Conservation (phyloP, 2,113 vertebrate species). For the Zapornia atra region DNA sequence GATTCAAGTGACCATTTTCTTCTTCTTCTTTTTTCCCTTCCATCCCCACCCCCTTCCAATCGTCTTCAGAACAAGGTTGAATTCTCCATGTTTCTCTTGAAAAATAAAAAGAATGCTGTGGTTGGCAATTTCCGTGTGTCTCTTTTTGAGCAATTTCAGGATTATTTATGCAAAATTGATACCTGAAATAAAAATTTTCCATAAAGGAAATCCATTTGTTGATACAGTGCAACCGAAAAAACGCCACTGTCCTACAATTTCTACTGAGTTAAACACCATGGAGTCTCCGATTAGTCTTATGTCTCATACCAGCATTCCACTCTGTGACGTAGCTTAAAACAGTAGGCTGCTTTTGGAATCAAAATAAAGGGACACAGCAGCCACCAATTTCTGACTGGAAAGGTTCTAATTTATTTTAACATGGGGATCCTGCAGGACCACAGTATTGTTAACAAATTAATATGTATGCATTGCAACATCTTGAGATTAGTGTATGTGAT, state of each 20-base stretch:
- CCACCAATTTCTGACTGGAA: background rate
- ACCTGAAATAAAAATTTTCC: slow-evolving; percentile 32
- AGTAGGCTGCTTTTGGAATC: background rate
- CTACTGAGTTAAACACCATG: background rate
- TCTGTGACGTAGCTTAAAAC: background rate
- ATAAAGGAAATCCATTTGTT: slow-evolving; percentile 19
- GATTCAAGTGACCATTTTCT: slow-evolving; percentile 67
- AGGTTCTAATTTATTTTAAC: background rate
- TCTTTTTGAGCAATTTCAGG: slow-evolving; percentile 46
- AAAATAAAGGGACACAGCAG: background rate
- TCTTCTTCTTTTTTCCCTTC: slow-evolving; percentile 47
- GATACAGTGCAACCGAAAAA: slow-evolving; percentile 37
- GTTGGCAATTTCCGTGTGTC: slow-evolving; percentile 48
- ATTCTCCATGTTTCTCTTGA: slow-evolving; percentile 56
- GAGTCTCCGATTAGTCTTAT: background rate
- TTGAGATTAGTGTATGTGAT: slow-evolving; percentile 72
- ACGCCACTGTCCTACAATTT: background rate
- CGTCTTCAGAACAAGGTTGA: slow-evolving; percentile 71
- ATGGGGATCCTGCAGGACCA: slow-evolving; percentile 51
- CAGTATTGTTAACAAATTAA: slow-evolving; percentile 62
- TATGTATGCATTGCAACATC: slow-evolving; percentile 71
- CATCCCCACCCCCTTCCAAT: slow-evolving; percentile 18
- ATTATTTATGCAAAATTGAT: slow-evolving; percentile 47
- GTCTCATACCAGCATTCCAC: background rate
- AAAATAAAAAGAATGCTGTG: slow-evolving; percentile 68